Evolutionary conservation across 2,888 invertebrate species (phyloP).

Genomic region (Rhimphoctona megacephalus): DNA sequence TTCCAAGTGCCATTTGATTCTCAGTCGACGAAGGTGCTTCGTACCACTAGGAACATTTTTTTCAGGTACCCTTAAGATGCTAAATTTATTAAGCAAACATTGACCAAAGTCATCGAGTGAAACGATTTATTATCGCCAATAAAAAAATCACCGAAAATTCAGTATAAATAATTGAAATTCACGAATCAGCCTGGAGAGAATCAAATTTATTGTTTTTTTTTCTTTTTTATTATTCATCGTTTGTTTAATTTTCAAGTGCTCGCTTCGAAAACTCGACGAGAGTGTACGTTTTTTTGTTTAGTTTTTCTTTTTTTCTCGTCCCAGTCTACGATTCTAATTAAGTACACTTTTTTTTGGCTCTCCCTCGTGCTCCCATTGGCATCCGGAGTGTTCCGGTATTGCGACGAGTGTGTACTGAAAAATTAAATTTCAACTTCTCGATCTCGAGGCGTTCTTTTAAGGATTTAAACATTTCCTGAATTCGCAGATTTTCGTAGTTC

Average conservation of each 20-base stretch:
- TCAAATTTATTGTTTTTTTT: background rate
- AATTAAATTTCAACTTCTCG: background rate
- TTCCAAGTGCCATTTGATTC: constrained; percentile 51
- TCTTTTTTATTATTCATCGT: background rate
- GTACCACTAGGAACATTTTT: constrained; percentile 45
- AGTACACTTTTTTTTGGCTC: constrained; percentile 22
- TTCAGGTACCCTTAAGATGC: constrained; percentile 46
- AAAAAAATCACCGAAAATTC: background rate
- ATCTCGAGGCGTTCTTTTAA: background rate
- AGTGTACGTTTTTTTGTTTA: background rate
- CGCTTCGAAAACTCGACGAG: background rate
- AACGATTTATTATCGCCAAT: background rate
- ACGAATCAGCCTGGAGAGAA: background rate
- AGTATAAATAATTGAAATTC: background rate
- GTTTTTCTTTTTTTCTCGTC: background rate
- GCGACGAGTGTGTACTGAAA: background rate
- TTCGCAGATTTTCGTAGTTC: constrained; percentile 44
- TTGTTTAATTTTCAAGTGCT: background rate
- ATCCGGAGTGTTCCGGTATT: background rate
- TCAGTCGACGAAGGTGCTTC: constrained; percentile 58
- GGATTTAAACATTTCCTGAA: background rate
- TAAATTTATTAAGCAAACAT: background rate
- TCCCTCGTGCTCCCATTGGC: background rate
- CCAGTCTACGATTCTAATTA: constrained; percentile 19
- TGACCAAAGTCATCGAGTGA: background rate